A percentile compares a stretch with the other conserved stretches of the same genome.
These are phyloP conservation scores for Mastacembelus armatus DNA, from an alignment of 2,797 vertebrate species.

Conservation along the genomic window DNA sequence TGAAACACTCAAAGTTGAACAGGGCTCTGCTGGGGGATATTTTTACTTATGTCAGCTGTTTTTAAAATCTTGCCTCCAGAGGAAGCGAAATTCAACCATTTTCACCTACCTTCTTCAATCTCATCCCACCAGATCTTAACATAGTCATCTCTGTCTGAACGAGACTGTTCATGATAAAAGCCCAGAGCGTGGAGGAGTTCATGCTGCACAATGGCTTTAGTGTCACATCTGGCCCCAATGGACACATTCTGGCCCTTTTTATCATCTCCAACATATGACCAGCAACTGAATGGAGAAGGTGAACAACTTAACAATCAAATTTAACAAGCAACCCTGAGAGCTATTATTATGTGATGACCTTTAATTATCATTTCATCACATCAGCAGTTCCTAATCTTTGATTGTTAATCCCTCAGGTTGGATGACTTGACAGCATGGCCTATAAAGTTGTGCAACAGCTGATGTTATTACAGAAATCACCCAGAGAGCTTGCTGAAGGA, in stretches of 20 bases:
- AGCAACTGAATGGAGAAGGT: slow-evolving; percentile 81
- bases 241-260: slow-evolving; percentile 88
- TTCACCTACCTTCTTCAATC: slow-evolving; percentile 84
- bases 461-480: too few relatives aligned
- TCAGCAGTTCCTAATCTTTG: slow-evolving; percentile 18
- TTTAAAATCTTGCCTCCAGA: too few relatives aligned
- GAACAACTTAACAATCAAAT: not conserved
- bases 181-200: slow-evolving; percentile 91
- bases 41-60: too few relatives aligned
- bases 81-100: not conserved
- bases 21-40: too few relatives aligned
- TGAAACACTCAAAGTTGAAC: too few relatives aligned
- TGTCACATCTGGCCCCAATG: slow-evolving; percentile 87
- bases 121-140: slow-evolving; percentile 92
- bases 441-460: slow-evolving; percentile 38
- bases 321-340: not conserved
- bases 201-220: slow-evolving; percentile 88
- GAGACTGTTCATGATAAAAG: slow-evolving; percentile 92
- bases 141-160: slow-evolving; percentile 90
- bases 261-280: slow-evolving; percentile 90
- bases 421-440: not conserved
- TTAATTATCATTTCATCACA: not conserved
- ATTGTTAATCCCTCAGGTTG: not conserved
- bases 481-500: slow-evolving; percentile 87
- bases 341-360: not conserved